Conservation (phyloP, 2,113 vertebrate species). For the Neolamprologus sp. region DNA sequence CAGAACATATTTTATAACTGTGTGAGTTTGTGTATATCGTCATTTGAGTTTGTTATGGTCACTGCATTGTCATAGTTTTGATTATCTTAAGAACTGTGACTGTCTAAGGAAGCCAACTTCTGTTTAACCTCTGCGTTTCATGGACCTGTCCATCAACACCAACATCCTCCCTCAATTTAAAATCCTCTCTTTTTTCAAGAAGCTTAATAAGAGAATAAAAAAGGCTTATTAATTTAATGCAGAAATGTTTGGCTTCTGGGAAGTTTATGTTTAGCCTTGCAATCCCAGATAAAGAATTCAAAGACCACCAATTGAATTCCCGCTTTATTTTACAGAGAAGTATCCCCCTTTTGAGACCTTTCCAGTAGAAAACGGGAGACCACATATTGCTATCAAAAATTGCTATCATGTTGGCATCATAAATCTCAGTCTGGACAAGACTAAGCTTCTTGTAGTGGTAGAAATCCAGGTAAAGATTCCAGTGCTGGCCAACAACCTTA, state of each 20-base stretch:
- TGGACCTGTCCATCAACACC: not conserved
- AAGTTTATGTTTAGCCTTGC: not conserved
- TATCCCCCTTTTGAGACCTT: not conserved
- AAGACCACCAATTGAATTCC: not conserved
- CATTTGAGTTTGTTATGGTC: not conserved
- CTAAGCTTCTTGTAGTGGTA: not conserved
- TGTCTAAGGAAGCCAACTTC: rapidly evolving
- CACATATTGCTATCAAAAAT: not conserved
- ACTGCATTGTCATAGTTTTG: not conserved
- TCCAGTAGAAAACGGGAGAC: not conserved
- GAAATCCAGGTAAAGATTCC: not conserved
- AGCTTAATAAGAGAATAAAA: not conserved
- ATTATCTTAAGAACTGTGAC: not conserved
- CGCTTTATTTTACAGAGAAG: not conserved
- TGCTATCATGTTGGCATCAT: not conserved
- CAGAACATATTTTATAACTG: not conserved
- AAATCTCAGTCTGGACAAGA: not conserved
- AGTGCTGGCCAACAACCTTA: not conserved
- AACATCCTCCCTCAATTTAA: not conserved
- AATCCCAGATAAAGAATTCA: not conserved
- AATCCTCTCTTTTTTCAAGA: not conserved
- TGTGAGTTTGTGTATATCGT: not conserved
- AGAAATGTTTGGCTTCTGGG: not conserved
- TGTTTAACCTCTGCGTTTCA: not conserved
- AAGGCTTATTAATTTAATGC: not conserved